Base-by-base conservation (phyloP, 2,888 invertebrate species). In the Leptopilina drosophilae region DNA sequence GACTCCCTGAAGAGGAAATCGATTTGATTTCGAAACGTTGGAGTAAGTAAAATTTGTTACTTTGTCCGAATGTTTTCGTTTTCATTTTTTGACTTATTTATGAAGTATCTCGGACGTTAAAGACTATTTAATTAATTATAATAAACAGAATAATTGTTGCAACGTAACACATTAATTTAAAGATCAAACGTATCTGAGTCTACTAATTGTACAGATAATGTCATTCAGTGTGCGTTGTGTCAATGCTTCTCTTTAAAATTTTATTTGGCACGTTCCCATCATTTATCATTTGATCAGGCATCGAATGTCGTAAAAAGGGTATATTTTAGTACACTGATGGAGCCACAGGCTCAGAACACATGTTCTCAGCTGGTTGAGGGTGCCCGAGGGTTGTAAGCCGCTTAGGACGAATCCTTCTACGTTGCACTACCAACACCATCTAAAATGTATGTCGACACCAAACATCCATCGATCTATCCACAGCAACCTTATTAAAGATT, bases 351-450 rank as follows among this genome's bases (percentile, higher is more conserved):
- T 73, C 49, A 64, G 65, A 65, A 78, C 78, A 78, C 78, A 78
- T 78, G 78, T 78, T 75, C 75, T 75, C 49, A 73, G 49, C 14
- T 73, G 53, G 12, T 40, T n/a, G 64, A 78, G 64, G 64, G 62
- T 53, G 78, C 49, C 53, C 14, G 53, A 78, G 59, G 73, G 73
- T 64, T 64, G 56, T 78, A 78, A 78, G 78, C 78, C 69, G 78
- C 78, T 78, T 78, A 77, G 20, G 64, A 64, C 49, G 75, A 78
- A 75, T 78, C 78, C 75, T 78, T 78, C 78, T 64, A 26, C 73
- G 64, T 64, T 75, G 69, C 73, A 67, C 49, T 46, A 73, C 73
- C 20, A 69, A 69, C 64, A 78, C 62, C 69, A 64, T 64, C 62
- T 46, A 69, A 15, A 65, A 20, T 73, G 42, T 53, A 20, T 49